These are phyloP conservation scores for Peromyscus leucopus DNA, from an alignment of 2,113 vertebrate genomes.

Conservation along the genomic window DNA sequence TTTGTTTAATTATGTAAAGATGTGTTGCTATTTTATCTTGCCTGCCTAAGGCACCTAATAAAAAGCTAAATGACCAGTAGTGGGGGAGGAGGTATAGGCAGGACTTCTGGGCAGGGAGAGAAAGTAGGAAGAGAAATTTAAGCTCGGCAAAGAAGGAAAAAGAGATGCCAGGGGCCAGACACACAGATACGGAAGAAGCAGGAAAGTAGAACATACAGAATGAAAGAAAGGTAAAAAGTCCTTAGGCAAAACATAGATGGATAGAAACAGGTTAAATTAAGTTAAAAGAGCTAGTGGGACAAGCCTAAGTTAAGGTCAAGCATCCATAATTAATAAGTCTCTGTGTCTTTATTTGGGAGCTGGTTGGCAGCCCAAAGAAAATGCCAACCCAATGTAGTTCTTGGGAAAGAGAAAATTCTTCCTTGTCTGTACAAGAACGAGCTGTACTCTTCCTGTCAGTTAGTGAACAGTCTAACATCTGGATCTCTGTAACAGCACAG, in stretches of 20 bases:
- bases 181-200: background rate
- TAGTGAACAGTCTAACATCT: background rate
- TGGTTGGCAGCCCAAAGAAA: background rate
- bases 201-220: background rate
- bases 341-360: background rate
- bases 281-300: background rate
- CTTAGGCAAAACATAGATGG: background rate
- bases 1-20: background rate
- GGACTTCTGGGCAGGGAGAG: background rate
- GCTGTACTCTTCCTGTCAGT: background rate
- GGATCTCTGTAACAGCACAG: background rate
- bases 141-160: background rate
- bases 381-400: background rate
- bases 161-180: background rate
- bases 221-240: background rate
- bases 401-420: slow-evolving; percentile 17
- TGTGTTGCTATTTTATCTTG: background rate
- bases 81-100: too few species aligned
- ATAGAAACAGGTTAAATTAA: background rate
- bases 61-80: too few species aligned
- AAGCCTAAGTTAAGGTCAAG: background rate
- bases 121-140: background rate
- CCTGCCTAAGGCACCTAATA: background rate
- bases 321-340: background rate
- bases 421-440: background rate